phyloP scores from a whole-genome alignment of 2,888 invertebrate species.

The Onchidella celtica region DNA sequence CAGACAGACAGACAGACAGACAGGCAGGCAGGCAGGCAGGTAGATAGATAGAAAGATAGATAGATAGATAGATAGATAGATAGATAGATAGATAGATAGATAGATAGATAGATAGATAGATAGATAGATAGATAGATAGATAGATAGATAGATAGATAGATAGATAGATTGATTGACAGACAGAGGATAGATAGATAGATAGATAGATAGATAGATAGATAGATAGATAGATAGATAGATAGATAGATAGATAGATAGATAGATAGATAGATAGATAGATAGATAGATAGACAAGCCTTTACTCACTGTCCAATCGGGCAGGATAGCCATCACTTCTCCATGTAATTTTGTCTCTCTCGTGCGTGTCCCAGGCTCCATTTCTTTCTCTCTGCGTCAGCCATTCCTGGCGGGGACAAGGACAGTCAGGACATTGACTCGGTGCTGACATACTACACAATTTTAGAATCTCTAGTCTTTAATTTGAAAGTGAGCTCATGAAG shows the following conservation, averaged over 20 bases:
- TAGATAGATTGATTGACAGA: too few relatives aligned
- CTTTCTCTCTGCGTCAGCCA: neutral
- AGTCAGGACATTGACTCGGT: too few relatives aligned
- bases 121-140: constrained; percentile 26
- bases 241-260: too few relatives aligned
- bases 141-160: neutral
- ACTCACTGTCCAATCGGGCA: neutral
- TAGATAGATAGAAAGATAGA: neutral
- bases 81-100: neutral
- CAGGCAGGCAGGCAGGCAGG: neutral
- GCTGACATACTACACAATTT: too few relatives aligned
- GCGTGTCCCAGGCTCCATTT: neutral
- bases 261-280: too few relatives aligned
- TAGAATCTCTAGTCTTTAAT: too few relatives aligned
- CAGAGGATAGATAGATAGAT: too few relatives aligned
- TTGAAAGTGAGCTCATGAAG: too few relatives aligned
- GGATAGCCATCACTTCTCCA: neutral
- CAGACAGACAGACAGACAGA: neutral
- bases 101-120: neutral
- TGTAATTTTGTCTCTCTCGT: neutral
- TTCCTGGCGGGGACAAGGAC: neutral
- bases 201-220: too few relatives aligned
- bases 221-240: too few relatives aligned
- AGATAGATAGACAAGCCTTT: too few relatives aligned
- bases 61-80: neutral